Base-by-base conservation (phyloP, 2,888 invertebrate species). In the Prosapia bicincta region DNA sequence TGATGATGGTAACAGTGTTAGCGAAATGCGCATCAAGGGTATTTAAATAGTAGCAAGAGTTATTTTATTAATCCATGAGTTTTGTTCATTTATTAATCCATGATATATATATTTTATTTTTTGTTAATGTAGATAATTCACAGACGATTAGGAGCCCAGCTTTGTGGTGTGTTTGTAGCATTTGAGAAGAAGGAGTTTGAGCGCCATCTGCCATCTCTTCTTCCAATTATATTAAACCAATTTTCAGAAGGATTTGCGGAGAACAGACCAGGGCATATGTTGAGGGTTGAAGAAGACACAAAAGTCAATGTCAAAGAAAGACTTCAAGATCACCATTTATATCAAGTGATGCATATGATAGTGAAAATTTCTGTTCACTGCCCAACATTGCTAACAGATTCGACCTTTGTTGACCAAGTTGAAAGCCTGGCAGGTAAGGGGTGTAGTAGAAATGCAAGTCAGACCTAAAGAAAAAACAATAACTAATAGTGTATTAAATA, bases 91-190 rank as follows among this genome's bases (percentile, higher is more conserved):
- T n/a, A n/a, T n/a, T n/a, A n/a, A n/a, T n/a, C n/a, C n/a, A n/a
- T n/a, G n/a, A n/a, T n/a, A n/a, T n/a, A n/a, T n/a, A n/a, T n/a
- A n/a, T n/a, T n/a, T n/a, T n/a, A n/a, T n/a, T n/a, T n/a, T n/a
- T n/a, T n/a, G n/a, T n/a, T n/a, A n/a, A 78, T 74, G 23, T 66
- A 79, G 80, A 25, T 80, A n/a, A 86, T 88, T 5, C 92, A 94
- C 80, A 88, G 92, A 25, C 91, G 91, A 81, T 85, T 97, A 80
- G 94, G 92, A 0, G 92, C 93, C 0, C 94, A 95, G 83, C 84
- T 96, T 0, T 90, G 91, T 81, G 93, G 94, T 0, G 86, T 96
- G 76, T 94, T 97, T 83, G 92, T 95, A 0, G 89, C 88, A 78
- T 90, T 92, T 0, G 96, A 97, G 85, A 88, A 90, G 76, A 87